phyloP scores from a whole-genome alignment of 2,888 invertebrate species.

The Pseudoips prasinana region DNA sequence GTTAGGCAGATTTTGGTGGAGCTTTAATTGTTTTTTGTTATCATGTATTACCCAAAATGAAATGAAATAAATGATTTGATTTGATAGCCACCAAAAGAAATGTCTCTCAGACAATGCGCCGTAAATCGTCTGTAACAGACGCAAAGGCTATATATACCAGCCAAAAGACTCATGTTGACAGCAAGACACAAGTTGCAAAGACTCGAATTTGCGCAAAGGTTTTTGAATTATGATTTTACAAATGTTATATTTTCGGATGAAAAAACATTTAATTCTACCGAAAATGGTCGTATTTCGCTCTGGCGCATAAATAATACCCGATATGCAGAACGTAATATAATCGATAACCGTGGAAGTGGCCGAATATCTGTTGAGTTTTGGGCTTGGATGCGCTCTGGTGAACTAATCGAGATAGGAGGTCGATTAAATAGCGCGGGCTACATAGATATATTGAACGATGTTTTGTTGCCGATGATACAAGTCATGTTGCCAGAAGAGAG shows the following conservation, averaged over 20 bases:
- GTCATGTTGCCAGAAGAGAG: constrained; percentile 4
- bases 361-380: constrained; percentile 25
- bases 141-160: no score
- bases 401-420: constrained; percentile 22
- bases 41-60: no score
- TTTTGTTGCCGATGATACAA: constrained; percentile 5
- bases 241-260: constrained; percentile 13
- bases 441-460: constrained; percentile 6
- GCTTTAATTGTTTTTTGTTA: no score
- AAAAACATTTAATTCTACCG: constrained; percentile 11
- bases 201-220: constrained; percentile 10
- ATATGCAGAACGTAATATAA: constrained; percentile 8
- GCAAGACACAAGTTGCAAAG: constrained; percentile 12
- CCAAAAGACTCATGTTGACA: constrained; percentile 8
- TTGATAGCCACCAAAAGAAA: no score
- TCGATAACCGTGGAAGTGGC: constrained; percentile 20
- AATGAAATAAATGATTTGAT: no score
- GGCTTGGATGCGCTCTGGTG: constrained; percentile 32
- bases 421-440: constrained; percentile 13
- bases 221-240: constrained; percentile 6
- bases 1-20: no score
- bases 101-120: no score
- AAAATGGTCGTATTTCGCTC: constrained; percentile 10
- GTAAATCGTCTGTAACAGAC: no score
- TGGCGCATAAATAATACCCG: constrained; percentile 6